A percentile compares a stretch with the other conserved stretches of the same genome.
phyloP scores from a whole-genome alignment of 2,797 vertebrate species.

The Australoheros facetus region DNA sequence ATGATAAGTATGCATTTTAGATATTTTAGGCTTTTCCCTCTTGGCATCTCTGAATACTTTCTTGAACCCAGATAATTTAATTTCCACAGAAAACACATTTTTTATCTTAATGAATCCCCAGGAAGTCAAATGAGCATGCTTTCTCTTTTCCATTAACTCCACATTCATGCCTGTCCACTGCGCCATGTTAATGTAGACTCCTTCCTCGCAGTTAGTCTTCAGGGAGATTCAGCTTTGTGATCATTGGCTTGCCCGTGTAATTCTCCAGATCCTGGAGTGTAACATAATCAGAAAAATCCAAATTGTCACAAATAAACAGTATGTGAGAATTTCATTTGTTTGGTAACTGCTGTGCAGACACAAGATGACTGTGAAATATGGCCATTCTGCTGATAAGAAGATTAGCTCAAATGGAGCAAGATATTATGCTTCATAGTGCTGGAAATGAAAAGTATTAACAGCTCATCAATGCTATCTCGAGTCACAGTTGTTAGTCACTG shows the following conservation, averaged over 20 bases:
- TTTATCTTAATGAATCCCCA: constrained; percentile 28
- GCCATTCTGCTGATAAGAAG: background rate
- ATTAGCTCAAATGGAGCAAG: background rate
- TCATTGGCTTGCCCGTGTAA: constrained; percentile 29
- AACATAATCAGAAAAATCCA: constrained; percentile 38
- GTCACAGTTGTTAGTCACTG: constrained; percentile 14
- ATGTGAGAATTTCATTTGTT: constrained; percentile 1
- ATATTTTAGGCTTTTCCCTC: background rate
- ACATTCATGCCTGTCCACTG: constrained; percentile 20
- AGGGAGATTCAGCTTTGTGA: constrained; percentile 23
- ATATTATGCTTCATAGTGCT: background rate
- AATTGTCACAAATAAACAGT: constrained; percentile 11
- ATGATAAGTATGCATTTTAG: constrained; percentile 1
- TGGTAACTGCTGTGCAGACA: background rate
- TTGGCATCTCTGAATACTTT: constrained; percentile 5
- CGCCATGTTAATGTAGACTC: constrained; percentile 34
- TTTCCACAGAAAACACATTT: constrained; percentile 28
- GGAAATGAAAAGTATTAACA: constrained; percentile 24
- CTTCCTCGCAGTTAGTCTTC: constrained; percentile 25
- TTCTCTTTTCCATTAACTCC: constrained; percentile 35
- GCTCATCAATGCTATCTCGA: constrained; percentile 31
- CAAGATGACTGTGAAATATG: background rate
- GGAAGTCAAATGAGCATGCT: constrained; percentile 22
- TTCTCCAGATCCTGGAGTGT: constrained; percentile 25
- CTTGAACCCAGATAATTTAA: constrained; percentile 15